These are phyloP conservation scores for Perca schrenkii DNA, from an alignment of 2,113 vertebrate genomes.

Conservation along the genomic window DNA sequence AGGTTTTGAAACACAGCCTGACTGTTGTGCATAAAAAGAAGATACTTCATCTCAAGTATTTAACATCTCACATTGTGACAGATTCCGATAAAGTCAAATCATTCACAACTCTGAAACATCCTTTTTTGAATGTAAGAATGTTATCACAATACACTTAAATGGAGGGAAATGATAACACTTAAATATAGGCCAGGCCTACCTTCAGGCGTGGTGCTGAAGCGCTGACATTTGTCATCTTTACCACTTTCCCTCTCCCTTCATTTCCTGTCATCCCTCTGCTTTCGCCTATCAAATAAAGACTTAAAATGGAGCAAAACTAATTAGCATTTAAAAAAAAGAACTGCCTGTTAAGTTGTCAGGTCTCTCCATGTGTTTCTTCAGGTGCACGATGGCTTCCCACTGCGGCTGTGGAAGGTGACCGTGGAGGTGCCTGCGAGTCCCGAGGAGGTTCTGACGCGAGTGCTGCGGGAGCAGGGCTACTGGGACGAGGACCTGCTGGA, in stretches of 20 bases:
- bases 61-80: neutral
- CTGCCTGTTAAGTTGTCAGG: neutral
- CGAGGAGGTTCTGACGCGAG: conserved; percentile 90
- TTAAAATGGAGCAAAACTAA: neutral
- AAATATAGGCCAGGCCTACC: neutral
- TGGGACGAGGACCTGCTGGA: conserved; percentile 98
- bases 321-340: neutral
- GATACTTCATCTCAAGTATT: neutral
- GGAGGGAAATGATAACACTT: neutral
- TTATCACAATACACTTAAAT: neutral
- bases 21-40: conserved; percentile 28
- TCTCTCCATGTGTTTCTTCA: conserved; percentile 57
- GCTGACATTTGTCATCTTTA: neutral
- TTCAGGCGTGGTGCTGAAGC: neutral
- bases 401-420: conserved; percentile 93
- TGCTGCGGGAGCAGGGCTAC: conserved; percentile 92
- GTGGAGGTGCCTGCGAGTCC: conserved; percentile 91
- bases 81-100: neutral
- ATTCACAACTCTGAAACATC: neutral
- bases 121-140: neutral
- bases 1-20: conserved; percentile 31
- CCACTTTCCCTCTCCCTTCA: neutral
- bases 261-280: neutral
- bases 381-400: conserved; percentile 93
- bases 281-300: neutral